phyloP scores from a whole-genome alignment of 2,113 vertebrate species.

The Sebastes fasciatus region DNA sequence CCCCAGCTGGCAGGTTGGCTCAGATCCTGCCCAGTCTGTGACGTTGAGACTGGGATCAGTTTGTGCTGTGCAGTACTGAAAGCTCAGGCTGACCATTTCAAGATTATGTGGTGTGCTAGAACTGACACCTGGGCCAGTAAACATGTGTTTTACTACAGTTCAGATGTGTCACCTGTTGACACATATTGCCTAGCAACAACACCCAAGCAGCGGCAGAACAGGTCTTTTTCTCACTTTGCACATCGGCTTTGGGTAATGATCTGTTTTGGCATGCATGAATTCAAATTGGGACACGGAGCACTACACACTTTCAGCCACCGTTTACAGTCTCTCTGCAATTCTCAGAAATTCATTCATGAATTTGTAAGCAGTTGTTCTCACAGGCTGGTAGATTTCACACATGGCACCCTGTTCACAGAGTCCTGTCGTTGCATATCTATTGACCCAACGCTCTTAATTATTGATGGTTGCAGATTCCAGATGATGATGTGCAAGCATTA shows the following conservation, averaged over 20 bases:
- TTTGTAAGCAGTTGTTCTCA: slow-evolving; percentile 46
- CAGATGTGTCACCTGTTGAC: not conserved
- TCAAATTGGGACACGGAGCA: slow-evolving; percentile 59
- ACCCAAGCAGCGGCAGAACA: slow-evolving; percentile 14
- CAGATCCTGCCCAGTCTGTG: not conserved
- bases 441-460: slow-evolving; percentile 63
- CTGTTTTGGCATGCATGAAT: slow-evolving; percentile 70
- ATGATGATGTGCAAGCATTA: slow-evolving; percentile 55
- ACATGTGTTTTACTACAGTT: not conserved
- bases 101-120: not conserved
- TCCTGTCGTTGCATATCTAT: slow-evolving; percentile 26
- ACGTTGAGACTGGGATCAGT: slow-evolving; percentile 11
- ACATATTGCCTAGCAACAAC: slow-evolving; percentile 29
- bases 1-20: slow-evolving; percentile 32
- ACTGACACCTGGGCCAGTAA: not conserved
- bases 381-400: slow-evolving; percentile 49
- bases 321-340: slow-evolving; percentile 43
- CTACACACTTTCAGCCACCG: slow-evolving; percentile 16
- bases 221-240: slow-evolving; percentile 38
- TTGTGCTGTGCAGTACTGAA: slow-evolving; percentile 4
- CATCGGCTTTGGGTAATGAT: slow-evolving; percentile 42
- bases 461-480: slow-evolving; percentile 64
- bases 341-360: slow-evolving; percentile 60
- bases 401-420: slow-evolving; percentile 20
- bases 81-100: not conserved